Conservation (phyloP, 2,888 invertebrate species). For the Cerceris rybyensis region DNA sequence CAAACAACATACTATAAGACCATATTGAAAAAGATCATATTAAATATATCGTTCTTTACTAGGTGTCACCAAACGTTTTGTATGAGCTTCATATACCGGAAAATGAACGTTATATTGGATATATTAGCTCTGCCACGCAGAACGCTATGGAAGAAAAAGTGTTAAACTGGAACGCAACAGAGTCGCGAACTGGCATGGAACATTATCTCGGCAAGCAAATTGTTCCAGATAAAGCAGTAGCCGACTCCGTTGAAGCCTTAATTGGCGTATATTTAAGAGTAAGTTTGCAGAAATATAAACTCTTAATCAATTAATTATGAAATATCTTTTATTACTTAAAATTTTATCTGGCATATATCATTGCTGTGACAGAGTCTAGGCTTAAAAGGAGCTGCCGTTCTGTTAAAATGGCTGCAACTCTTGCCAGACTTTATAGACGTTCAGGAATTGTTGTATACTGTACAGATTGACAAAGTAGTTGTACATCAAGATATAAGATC, state of each 20-base stretch:
- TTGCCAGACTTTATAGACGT: slow-evolving; percentile 82
- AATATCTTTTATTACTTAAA: background rate
- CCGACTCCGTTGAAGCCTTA: slow-evolving; percentile 94
- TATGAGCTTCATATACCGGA: slow-evolving; percentile 82
- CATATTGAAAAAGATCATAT: background rate
- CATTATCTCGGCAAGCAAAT: slow-evolving; percentile 82
- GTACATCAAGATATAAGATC: slow-evolving; percentile 65
- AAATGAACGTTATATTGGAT: slow-evolving; percentile 82
- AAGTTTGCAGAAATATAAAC: slow-evolving; percentile 40
- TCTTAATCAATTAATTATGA: background rate
- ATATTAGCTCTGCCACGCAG: slow-evolving; percentile 75
- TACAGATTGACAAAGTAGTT: slow-evolving; percentile 49
- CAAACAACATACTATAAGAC: background rate
- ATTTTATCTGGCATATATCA: background rate
- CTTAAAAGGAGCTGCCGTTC: slow-evolving; percentile 82
- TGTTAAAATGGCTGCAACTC: slow-evolving; percentile 87
- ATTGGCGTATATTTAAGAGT: slow-evolving; percentile 89
- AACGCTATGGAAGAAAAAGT: slow-evolving; percentile 73
- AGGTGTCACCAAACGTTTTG: slow-evolving; percentile 83
- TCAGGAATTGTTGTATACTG: slow-evolving; percentile 73
- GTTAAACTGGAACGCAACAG: slow-evolving; percentile 73
- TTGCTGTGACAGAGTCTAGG: slow-evolving; percentile 82
- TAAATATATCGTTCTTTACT: slow-evolving; percentile 48
- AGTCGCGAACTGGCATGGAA: slow-evolving; percentile 82
- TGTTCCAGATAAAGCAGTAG: slow-evolving; percentile 86